Percentiles rank a stretch among this genome's conserved stretches.
Evolutionary conservation across 1,140 invertebrate genomes (phyloP).

Genomic region (Drosophila tropicalis): DNA sequence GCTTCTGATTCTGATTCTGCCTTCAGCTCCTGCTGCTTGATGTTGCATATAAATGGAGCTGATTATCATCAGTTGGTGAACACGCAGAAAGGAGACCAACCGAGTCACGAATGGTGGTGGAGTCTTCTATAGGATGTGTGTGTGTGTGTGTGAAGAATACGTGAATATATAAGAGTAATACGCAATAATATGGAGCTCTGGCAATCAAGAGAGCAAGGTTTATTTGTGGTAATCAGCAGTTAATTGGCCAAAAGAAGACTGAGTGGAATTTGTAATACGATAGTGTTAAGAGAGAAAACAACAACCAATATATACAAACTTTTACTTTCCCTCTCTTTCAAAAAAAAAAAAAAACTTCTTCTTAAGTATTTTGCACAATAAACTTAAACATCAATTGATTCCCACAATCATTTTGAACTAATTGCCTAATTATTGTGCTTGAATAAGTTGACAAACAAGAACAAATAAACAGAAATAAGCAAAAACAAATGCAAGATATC

Average conservation of each 20-base stretch:
- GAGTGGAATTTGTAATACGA: slow-evolving; percentile 5
- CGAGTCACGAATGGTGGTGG: slow-evolving; percentile 10
- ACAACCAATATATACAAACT: neutral
- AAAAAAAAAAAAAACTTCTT: neutral
- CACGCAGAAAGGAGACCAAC: slow-evolving; percentile 25
- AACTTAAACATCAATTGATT: slow-evolving; percentile 12
- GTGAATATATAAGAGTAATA: slow-evolving; percentile 1
- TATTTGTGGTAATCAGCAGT: slow-evolving; percentile 52
- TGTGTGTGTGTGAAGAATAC: slow-evolving; percentile 1
- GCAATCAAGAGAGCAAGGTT: slow-evolving; percentile 58
- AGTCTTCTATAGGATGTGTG: slow-evolving; percentile 27
- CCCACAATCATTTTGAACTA: slow-evolving; percentile 1
- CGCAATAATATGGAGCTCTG: slow-evolving; percentile 39
- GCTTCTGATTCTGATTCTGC: slow-evolving; percentile 17
- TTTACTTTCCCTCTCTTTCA: neutral
- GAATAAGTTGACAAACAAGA: slow-evolving; percentile 11
- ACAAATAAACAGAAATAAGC: neutral
- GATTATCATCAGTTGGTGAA: slow-evolving; percentile 55
- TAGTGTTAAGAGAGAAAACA: neutral
- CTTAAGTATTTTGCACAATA: no score
- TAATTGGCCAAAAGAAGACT: slow-evolving; percentile 38
- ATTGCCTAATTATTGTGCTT: slow-evolving; percentile 20
- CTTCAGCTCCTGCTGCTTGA: slow-evolving; percentile 12
- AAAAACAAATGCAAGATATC: neutral
- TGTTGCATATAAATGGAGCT: slow-evolving; percentile 74